Evolutionary conservation across 2,113 vertebrate species (phyloP).

Genomic region (Bombycilla garrulus): DNA sequence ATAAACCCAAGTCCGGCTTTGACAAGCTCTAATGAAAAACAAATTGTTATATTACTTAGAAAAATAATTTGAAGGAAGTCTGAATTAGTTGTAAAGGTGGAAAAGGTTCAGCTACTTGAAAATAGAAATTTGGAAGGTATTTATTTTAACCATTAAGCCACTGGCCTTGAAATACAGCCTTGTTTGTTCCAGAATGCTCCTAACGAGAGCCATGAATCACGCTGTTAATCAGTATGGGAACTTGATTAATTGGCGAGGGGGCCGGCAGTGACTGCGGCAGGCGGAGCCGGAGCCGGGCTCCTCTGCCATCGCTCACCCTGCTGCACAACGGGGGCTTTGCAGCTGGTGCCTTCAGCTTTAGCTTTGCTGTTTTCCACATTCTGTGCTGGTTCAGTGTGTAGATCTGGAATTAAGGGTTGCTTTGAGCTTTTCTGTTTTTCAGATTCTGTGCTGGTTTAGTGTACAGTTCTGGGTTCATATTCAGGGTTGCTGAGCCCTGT

Average conservation of each 20-base stretch:
- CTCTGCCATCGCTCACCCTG: neutral
- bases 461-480: no score
- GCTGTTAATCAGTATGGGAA: conserved; percentile 56
- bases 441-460: no score
- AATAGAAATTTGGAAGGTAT: conserved; percentile 41
- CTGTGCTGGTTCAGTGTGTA: no score
- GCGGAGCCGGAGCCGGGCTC: neutral
- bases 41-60: conserved; percentile 66
- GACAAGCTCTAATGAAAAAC: conserved; percentile 69
- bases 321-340: neutral
- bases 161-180: conserved; percentile 43
- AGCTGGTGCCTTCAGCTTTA: no score
- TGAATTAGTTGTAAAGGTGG: conserved; percentile 56
- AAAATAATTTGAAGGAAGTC: conserved; percentile 67
- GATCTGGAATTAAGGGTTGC: no score
- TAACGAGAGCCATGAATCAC: conserved; percentile 55
- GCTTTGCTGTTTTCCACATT: no score
- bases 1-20: conserved; percentile 46
- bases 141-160: conserved; percentile 58
- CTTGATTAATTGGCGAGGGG: conserved; percentile 64
- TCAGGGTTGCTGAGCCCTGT: no score
- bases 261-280: neutral
- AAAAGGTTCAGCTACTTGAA: conserved; percentile 65
- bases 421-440: no score
- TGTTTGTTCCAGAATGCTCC: conserved; percentile 27